Evolutionary conservation across 2,113 vertebrate genomes (phyloP).

Genomic region (Spilogale gracilis): DNA sequence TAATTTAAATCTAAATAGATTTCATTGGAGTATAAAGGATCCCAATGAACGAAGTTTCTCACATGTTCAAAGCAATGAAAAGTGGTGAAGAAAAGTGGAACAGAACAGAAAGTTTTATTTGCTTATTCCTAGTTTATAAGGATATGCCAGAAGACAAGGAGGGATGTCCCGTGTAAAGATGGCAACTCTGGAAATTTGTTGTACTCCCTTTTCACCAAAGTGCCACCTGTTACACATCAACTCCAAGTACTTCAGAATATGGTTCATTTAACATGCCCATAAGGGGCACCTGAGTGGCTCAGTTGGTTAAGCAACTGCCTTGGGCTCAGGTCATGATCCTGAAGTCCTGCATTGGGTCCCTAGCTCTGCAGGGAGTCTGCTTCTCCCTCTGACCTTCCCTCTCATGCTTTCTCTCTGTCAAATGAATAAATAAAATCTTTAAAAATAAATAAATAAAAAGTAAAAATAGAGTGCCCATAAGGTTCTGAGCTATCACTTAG

Average conservation of each 20-base stretch:
- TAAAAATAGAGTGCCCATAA: background rate
- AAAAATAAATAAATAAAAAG: too few species aligned
- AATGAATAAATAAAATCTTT: too few species aligned
- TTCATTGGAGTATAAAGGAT: background rate
- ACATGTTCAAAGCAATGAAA: conserved; percentile 11
- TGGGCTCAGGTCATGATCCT: too few species aligned
- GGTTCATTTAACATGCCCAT: background rate
- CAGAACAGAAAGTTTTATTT: background rate
- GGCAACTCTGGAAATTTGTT: background rate
- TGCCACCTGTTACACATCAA: background rate
- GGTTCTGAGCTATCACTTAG: background rate
- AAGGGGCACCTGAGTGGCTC: too few species aligned
- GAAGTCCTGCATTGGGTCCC: too few species aligned
- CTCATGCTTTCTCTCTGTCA: too few species aligned
- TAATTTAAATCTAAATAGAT: background rate
- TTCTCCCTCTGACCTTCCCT: too few species aligned
- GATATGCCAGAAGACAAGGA: background rate
- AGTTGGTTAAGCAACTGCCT: too few species aligned
- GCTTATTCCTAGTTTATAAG: background rate
- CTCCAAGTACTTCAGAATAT: background rate
- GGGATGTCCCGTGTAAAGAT: background rate
- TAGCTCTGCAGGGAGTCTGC: too few species aligned
- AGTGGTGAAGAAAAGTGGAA: background rate
- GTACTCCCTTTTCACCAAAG: background rate
- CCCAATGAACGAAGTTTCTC: background rate